These are phyloP conservation scores for Pomatostomus ruficeps DNA, from an alignment of 2,113 vertebrate genomes.

Conservation along the genomic window DNA sequence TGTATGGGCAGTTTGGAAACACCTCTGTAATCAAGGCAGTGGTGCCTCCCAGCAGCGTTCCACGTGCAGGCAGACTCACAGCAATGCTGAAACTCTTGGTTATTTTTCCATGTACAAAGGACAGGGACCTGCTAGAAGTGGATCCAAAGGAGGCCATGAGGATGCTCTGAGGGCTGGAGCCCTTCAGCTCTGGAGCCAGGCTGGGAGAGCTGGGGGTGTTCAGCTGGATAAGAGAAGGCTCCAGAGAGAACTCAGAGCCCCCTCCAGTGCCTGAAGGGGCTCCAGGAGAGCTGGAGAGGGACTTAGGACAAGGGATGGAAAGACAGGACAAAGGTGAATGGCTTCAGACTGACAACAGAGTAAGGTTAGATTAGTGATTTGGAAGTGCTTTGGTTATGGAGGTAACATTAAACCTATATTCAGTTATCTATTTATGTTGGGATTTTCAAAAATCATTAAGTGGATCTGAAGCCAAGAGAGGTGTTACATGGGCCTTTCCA, in stretches of 20 bases:
- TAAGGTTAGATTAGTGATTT: not conserved
- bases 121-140: not conserved
- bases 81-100: not conserved
- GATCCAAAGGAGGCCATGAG: not conserved
- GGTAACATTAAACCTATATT: not conserved
- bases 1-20: not conserved
- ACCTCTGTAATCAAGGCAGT: not conserved
- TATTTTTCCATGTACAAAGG: not conserved
- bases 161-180: not conserved
- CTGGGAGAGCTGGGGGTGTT: not conserved
- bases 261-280: not conserved
- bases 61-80: not conserved
- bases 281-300: not conserved
- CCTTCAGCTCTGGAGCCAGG: not conserved
- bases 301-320: not conserved
- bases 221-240: not conserved
- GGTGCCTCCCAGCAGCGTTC: not conserved
- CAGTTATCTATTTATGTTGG: not conserved
- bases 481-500: not conserved
- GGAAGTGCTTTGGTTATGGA: not conserved
- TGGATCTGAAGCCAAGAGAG: not conserved
- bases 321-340: not conserved
- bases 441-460: not conserved
- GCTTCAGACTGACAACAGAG: not conserved
- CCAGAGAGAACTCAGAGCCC: not conserved